Evolutionary conservation across 1,140 invertebrate species (phyloP), one percentile per base, ranked within the genome.

Genomic region (Bombus huntii): DNA sequence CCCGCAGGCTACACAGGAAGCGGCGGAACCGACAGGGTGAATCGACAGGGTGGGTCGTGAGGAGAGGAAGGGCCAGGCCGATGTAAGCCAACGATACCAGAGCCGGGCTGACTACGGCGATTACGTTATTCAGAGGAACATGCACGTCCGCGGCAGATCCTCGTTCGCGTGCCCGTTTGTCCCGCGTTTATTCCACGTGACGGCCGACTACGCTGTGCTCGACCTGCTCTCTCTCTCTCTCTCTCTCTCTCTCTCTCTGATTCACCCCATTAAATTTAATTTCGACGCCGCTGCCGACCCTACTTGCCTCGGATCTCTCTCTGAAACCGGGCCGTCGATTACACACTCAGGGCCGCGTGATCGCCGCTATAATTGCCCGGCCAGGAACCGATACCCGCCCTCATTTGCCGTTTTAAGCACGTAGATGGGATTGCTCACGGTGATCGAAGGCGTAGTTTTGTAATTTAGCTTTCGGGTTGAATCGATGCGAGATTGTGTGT

Each of bases 181-280:
- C 89, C 90, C 83, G 89, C 89, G 82, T 86, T 83, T 84, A 85
- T 86, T 89, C 78, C 81, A 81, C 87, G 81, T 85, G 88, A 87
- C 78, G 86, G 80, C 65, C 86, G 81, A 80, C 59, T 71, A 66
- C 88, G 70, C 83, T 62, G 79, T 81, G 84, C 89, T 88, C 82
- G 87, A 85, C 88, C 87, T 89, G 25, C 78, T 8, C 62, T 31
- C 62, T 31, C 62, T 65, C 62, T 31, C 62, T 31, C 62, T 8
- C 62, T 31, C 62, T 15, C 62, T 18, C 31, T 18, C n/a, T 31
- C 62, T 15, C 13, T 22, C 72, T 34, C 72, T 75, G 92, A 92
- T 92, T 92, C 92, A 91, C 93, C 92, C 92, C 92, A 93, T 93
- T 93, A 93, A 92, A 93, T 93, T 93, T 93, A 91, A 93, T 93